phyloP scores from a whole-genome alignment of 2,888 invertebrate species.

The Machimus rusticus region DNA sequence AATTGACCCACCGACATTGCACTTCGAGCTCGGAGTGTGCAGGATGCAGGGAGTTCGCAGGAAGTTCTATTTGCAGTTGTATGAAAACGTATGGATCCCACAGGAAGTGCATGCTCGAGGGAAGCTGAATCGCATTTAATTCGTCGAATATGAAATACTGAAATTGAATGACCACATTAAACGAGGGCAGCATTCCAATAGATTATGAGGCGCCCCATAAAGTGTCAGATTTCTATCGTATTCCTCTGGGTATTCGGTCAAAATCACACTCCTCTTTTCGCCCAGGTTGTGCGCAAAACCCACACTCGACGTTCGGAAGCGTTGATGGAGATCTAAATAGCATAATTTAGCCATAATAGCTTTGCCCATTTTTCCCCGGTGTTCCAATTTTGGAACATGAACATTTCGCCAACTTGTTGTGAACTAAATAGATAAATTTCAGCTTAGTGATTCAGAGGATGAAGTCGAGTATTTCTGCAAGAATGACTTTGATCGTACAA shows the following conservation, averaged over 20 bases:
- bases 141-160: not conserved
- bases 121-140: not conserved
- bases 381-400: not conserved
- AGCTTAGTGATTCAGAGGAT: not conserved
- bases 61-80: not conserved
- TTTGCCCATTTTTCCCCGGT: not conserved
- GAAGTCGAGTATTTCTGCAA: not conserved
- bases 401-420: not conserved
- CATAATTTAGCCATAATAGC: not conserved
- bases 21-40: not conserved
- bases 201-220: not conserved
- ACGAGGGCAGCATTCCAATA: not conserved
- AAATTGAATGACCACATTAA: not conserved
- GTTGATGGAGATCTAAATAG: not conserved
- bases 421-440: not conserved
- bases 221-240: not conserved
- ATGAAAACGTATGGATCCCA: not conserved
- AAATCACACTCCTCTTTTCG: not conserved
- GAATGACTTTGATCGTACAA: not conserved
- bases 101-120: not conserved
- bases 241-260: not conserved
- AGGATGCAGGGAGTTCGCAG: not conserved
- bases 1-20: not conserved
- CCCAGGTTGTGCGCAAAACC: not conserved
- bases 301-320: not conserved